Conservation (phyloP, 1,140 invertebrate genomes). For the Drosophila triauraria region DNA sequence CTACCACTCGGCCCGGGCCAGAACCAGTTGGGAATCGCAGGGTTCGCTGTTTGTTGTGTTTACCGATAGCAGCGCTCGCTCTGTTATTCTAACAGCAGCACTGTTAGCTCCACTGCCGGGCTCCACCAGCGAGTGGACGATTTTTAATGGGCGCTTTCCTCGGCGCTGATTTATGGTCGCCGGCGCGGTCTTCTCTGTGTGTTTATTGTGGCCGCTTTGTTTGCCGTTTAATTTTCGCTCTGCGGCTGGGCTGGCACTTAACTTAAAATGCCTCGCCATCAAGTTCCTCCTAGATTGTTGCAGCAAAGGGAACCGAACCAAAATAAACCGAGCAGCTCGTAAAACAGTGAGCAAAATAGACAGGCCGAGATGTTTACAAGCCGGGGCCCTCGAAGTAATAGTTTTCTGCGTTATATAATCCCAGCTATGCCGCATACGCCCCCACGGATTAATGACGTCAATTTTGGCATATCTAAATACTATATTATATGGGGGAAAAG, state of each 20-base stretch:
- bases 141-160: constrained; percentile 35
- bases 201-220: constrained; percentile 42
- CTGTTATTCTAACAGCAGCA: constrained; percentile 4
- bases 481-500: neutral
- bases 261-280: constrained; percentile 40
- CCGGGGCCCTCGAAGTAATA: constrained; percentile 6
- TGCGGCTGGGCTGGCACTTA: constrained; percentile 44
- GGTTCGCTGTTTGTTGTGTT: neutral
- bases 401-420: constrained; percentile 18
- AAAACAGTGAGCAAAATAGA: constrained; percentile 22
- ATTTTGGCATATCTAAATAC: constrained; percentile 3
- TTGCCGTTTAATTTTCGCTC: constrained; percentile 45
- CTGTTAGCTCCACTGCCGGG: constrained; percentile 4
- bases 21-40: constrained; percentile 64
- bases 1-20: rapidly evolving
- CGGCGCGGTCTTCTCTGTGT: constrained; percentile 3
- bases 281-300: constrained; percentile 38
- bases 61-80: neutral
- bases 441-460: constrained; percentile 14
- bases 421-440: constrained; percentile 3
- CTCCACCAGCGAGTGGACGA: constrained; percentile 11
- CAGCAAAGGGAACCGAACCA: constrained; percentile 14
- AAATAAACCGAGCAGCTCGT: constrained; percentile 35
- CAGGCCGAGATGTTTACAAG: constrained; percentile 20
- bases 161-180: constrained; percentile 28